Evolutionary conservation across 2,797 vertebrate genomes (phyloP).

Genomic region (Tangara arthus): DNA sequence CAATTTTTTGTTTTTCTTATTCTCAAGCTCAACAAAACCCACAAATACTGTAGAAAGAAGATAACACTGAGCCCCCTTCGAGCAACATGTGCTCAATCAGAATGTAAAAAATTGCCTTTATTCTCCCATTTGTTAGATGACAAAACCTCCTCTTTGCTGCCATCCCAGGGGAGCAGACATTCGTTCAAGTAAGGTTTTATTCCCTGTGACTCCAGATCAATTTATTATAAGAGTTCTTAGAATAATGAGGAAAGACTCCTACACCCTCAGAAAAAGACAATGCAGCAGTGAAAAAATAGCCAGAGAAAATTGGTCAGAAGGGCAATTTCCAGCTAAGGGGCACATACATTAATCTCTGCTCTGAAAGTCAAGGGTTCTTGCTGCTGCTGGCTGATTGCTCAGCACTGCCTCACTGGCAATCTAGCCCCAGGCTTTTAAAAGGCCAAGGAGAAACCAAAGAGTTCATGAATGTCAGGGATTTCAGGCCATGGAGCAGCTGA

Average conservation of each 20-base stretch:
- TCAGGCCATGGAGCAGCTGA: not conserved
- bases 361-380: not conserved
- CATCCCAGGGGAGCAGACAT: not conserved
- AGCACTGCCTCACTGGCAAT: accelerated
- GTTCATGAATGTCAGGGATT: not conserved
- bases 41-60: not conserved
- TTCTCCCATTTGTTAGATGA: not conserved
- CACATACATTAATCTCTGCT: not conserved
- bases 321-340: slow-evolving; percentile 6
- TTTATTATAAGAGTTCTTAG: not conserved
- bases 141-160: not conserved
- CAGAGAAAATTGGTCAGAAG: not conserved
- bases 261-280: not conserved
- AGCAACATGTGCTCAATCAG: not conserved
- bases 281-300: not conserved
- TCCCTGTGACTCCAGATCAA: not conserved
- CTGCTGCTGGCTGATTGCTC: not conserved
- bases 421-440: not conserved
- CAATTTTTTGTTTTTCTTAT: not conserved
- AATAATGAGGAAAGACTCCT: not conserved
- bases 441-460: not conserved
- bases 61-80: not conserved
- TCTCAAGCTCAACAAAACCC: not conserved
- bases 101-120: not conserved
- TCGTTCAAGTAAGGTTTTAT: not conserved